Conservation (phyloP, 1,140 invertebrate genomes). For the Scaptomyza montana region DNA sequence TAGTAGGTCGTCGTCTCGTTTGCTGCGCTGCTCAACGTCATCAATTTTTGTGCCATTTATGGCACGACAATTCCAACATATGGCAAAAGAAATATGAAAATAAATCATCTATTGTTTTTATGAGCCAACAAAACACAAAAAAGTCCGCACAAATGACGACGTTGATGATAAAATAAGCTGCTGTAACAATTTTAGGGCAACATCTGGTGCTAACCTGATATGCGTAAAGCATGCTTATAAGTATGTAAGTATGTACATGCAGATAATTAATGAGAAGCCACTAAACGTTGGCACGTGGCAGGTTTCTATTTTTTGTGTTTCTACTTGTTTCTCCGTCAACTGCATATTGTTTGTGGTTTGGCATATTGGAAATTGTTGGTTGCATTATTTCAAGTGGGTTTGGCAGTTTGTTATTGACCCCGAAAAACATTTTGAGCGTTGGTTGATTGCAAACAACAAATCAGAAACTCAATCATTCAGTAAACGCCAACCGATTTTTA, state of each 20-base stretch:
- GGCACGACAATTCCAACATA: constrained; percentile 28
- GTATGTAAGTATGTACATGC: constrained; percentile 11
- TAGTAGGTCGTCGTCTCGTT: constrained; percentile 62
- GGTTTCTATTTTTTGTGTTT: constrained; percentile 21
- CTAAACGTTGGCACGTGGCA: constrained; percentile 66
- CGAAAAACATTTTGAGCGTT: constrained; percentile 50
- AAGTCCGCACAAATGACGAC: constrained; percentile 43
- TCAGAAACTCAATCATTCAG: constrained; percentile 54
- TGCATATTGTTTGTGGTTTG: constrained; percentile 37
- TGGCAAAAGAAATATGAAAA: constrained; percentile 45
- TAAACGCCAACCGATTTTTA: constrained; percentile 12
- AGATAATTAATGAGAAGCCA: constrained; percentile 62
- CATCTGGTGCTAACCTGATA: constrained; percentile 32
- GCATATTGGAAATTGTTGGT: constrained; percentile 16
- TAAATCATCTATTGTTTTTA: constrained; percentile 58
- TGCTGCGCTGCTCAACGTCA: constrained; percentile 19
- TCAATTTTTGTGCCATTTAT: constrained; percentile 56
- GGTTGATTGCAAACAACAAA: constrained; percentile 27
- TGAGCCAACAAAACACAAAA: constrained; percentile 4
- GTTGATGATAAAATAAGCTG: constrained; percentile 55
- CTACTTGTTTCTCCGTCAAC: background rate
- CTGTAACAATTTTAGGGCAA: constrained; percentile 19
- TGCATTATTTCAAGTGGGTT: constrained; percentile 54
- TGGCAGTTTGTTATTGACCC: constrained; percentile 34
- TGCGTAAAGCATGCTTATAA: background rate